These are phyloP conservation scores for Drosophila jambulina DNA, from an alignment of 1,140 invertebrate species.

Conservation along the genomic window DNA sequence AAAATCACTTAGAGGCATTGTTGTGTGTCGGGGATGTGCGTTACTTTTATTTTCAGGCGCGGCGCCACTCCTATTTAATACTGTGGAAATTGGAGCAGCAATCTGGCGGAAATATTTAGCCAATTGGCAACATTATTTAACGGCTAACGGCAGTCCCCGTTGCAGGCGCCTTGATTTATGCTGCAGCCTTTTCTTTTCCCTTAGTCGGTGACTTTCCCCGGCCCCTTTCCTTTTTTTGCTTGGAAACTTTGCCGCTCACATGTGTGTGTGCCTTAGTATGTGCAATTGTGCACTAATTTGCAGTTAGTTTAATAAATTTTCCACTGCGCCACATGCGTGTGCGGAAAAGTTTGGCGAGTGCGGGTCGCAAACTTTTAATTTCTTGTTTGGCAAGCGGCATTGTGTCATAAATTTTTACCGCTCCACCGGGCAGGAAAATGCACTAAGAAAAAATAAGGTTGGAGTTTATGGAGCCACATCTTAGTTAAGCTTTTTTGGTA, in stretches of 20 bases:
- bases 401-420: constrained; percentile 66
- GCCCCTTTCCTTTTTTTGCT: background rate
- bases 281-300: constrained; percentile 73
- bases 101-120: constrained; percentile 72
- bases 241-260: constrained; percentile 35
- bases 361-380: constrained; percentile 75
- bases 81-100: constrained; percentile 53
- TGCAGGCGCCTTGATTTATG: constrained; percentile 68
- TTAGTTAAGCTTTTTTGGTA: background rate
- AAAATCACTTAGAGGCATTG: constrained; percentile 52
- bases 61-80: constrained; percentile 67
- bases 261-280: constrained; percentile 38
- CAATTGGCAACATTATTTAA: constrained; percentile 76
- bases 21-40: constrained; percentile 34
- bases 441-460: background rate
- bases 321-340: constrained; percentile 66
- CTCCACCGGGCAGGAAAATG: constrained; percentile 36
- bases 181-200: constrained; percentile 51
- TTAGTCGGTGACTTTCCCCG: constrained; percentile 21
- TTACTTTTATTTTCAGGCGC: constrained; percentile 60
- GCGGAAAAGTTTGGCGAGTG: constrained; percentile 66
- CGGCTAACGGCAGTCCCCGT: constrained; percentile 47
- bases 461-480: too few species aligned
- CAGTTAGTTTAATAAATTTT: constrained; percentile 78
- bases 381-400: constrained; percentile 73